Evolutionary conservation across 1,140 invertebrate species (phyloP).

Genomic region (Thaumetopoea pityocampa): DNA sequence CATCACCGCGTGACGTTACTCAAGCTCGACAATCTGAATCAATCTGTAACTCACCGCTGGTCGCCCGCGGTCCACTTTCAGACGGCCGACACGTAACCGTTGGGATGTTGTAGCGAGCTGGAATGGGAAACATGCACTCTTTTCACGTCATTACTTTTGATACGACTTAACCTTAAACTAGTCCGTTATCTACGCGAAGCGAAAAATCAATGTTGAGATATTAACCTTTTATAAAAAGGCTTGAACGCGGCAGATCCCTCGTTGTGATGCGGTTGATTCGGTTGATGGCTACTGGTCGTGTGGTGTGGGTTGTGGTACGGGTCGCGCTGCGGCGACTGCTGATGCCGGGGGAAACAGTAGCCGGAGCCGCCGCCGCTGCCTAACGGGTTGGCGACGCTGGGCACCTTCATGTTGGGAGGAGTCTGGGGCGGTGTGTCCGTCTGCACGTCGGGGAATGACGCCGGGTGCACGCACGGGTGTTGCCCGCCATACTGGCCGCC

Average conservation of each 20-base stretch:
- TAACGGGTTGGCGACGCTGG: slow-evolving; percentile 80
- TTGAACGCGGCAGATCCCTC: slow-evolving; percentile 86
- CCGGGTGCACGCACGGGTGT: slow-evolving; percentile 73
- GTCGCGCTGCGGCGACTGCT: slow-evolving; percentile 72
- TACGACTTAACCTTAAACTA: slow-evolving; percentile 2
- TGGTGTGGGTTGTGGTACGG: slow-evolving; percentile 75
- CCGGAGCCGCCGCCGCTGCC: slow-evolving; percentile 73
- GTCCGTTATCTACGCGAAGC: background rate
- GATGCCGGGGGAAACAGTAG: slow-evolving; percentile 76
- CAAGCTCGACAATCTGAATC: slow-evolving; percentile 41
- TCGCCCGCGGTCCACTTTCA: slow-evolving; percentile 36
- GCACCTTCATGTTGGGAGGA: slow-evolving; percentile 92
- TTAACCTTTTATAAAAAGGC: slow-evolving; percentile 92
- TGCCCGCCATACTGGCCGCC: slow-evolving; percentile 69
- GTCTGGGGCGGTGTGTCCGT: slow-evolving; percentile 95
- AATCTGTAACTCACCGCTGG: slow-evolving; percentile 47
- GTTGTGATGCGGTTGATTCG: slow-evolving; percentile 79
- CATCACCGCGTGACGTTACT: slow-evolving; percentile 21
- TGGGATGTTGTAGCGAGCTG: slow-evolving; percentile 41
- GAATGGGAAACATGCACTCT: slow-evolving; percentile 51
- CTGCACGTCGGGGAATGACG: slow-evolving; percentile 89
- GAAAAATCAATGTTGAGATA: slow-evolving; percentile 23
- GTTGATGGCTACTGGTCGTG: slow-evolving; percentile 70
- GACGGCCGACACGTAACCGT: slow-evolving; percentile 49
- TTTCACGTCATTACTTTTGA: slow-evolving; percentile 36